Evolutionary conservation across 1,140 invertebrate genomes (phyloP), one percentile per base, ranked within the genome.

Genomic region (Brevipalpus yothersi): DNA sequence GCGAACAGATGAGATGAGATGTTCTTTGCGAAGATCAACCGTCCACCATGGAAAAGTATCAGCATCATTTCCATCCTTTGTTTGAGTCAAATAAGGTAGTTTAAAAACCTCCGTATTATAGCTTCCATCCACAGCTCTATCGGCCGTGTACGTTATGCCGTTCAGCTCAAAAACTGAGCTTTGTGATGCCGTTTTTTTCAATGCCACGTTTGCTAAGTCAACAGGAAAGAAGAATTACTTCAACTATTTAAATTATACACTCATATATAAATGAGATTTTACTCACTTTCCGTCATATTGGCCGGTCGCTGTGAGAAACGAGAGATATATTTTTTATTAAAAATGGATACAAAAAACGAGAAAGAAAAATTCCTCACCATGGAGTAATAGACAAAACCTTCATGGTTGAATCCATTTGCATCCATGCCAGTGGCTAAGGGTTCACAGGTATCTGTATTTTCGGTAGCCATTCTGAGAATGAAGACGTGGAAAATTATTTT

Each of bases 11-110:
- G 62, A 65, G 31, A 65, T 56, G 12, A 64, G 59, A 15, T 64
- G 60, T 45, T 63, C 62, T 1, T 62, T 60, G 58, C 63, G 60
- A 4, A 65, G 19, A 23, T 65, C 64, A 9, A 65, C 64, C 42
- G 63, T 59, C 64, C 64, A 65, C 64, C 64, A 65, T 8, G 64
- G 64, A 40, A 56, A 64, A 4, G 53, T 53, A 21, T 65, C 62
- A 0, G 64, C 64, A 9, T 61, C 58, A 2, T 59, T 56, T 1
- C 59, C 61, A 49, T 65, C 64, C 49, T 63, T 60, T 4, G 64
- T 65, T 17, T 65, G 64, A 31, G 63, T 59, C 41, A 65, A 64
- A 51, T 65, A 65, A n/a, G 64, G 64, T 15, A 60, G 58, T 23
- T 61, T 31, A 31, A 64, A 61, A 15, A 61, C 61, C 13, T 65